A percentile compares a stretch with the other conserved stretches of the same genome.
Conservation (phyloP, 2,113 vertebrate genomes). For the Anoura caudifer region DNA sequence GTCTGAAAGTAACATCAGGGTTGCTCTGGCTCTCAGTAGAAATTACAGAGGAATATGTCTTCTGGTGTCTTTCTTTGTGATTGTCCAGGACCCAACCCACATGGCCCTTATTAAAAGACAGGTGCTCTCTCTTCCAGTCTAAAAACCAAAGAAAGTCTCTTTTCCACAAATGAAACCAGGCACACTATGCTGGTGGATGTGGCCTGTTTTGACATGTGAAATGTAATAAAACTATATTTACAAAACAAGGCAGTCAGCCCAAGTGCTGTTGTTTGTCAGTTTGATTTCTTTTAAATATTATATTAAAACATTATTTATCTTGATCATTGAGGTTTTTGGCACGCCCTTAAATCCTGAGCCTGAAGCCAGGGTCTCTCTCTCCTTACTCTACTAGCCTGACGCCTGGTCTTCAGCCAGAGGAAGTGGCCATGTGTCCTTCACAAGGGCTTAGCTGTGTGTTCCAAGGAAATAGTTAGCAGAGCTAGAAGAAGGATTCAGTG, state of each 20-base stretch:
- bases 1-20: background rate
- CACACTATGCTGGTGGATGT: background rate
- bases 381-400: background rate
- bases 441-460: background rate
- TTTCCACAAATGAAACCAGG: background rate
- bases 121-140: background rate
- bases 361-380: background rate
- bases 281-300: background rate
- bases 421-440: background rate
- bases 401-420: background rate
- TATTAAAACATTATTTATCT: background rate
- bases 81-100: background rate
- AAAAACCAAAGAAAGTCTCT: background rate
- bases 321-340: background rate
- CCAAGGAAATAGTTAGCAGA: no score
- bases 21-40: background rate
- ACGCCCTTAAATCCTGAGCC: background rate
- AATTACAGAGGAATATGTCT: background rate
- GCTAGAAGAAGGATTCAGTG: background rate
- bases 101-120: constrained; percentile 18
- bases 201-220: background rate
- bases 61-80: background rate
- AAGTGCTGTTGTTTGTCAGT: background rate
- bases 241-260: background rate
- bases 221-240: background rate